These are phyloP conservation scores for Gymnogyps californianus DNA, from an alignment of 2,113 vertebrate genomes.

Conservation along the genomic window DNA sequence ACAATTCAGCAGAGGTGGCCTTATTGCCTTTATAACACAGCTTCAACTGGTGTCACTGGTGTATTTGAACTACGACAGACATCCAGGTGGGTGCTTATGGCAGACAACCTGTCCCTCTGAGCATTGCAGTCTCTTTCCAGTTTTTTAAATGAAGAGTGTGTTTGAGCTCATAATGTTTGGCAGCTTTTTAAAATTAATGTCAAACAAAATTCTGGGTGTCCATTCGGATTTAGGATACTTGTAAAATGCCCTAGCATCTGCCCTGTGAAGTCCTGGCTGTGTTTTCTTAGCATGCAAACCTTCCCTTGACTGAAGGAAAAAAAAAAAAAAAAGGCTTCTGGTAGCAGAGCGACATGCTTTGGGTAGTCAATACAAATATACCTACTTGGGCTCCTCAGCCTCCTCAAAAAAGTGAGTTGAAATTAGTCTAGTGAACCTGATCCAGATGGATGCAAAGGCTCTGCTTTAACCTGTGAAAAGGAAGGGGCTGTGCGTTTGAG, in stretches of 20 bases:
- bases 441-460: neutral
- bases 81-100: neutral
- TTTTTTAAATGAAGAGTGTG: neutral
- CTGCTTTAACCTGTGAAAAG: neutral
- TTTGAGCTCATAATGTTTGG: neutral
- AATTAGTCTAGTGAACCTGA: neutral
- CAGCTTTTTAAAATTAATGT: neutral
- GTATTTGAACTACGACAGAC: neutral
- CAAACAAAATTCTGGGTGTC: neutral
- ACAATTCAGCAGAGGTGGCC: fast-evolving
- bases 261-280: neutral
- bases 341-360: neutral
- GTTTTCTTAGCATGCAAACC: neutral
- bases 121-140: neutral
- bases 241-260: neutral
- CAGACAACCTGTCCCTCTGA: neutral
- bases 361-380: neutral
- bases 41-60: neutral
- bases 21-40: neutral
- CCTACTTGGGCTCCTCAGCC: neutral
- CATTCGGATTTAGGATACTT: neutral
- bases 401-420: neutral
- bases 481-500: neutral
- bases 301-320: neutral
- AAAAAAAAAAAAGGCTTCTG: neutral